Percentiles rank a stretch among this genome's conserved stretches.
phyloP scores from a whole-genome alignment of 2,888 invertebrate species.

The Sturmia bella region DNA sequence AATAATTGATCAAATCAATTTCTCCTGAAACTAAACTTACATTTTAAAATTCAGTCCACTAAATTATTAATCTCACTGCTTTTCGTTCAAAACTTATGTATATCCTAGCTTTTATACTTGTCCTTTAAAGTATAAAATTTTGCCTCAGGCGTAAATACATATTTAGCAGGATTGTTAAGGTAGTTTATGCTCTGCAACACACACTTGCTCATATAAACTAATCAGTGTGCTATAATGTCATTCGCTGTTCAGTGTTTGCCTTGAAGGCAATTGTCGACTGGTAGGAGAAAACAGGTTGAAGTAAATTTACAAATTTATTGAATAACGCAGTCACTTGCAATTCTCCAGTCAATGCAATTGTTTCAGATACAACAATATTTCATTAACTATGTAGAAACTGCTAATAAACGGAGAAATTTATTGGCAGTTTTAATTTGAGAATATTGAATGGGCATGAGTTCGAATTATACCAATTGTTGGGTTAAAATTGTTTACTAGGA shows the following conservation, averaged over 20 bases:
- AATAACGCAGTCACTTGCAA: slow-evolving; percentile 8
- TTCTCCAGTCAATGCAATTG: slow-evolving; percentile 12
- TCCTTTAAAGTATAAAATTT: not conserved
- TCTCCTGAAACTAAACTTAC: too few relatives aligned
- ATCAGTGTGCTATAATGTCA: slow-evolving; percentile 41
- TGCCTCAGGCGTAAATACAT: slow-evolving; percentile 40
- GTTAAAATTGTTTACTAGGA: too few relatives aligned
- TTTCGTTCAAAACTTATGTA: too few relatives aligned
- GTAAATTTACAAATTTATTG: slow-evolving; percentile 1
- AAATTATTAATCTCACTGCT: too few relatives aligned
- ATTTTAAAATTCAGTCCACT: too few relatives aligned
- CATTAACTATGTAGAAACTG: slow-evolving; percentile 2
- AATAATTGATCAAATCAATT: too few relatives aligned
- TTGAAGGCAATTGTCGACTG: slow-evolving; percentile 10
- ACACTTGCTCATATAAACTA: slow-evolving; percentile 20
- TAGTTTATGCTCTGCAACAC: slow-evolving; percentile 3
- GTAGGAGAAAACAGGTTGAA: not conserved
- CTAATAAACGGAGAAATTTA: not conserved
- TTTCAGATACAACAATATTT: slow-evolving; percentile 11
- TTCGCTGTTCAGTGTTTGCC: not conserved
- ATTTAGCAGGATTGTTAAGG: slow-evolving; percentile 20
- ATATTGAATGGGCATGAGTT: too few relatives aligned
- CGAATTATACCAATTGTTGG: too few relatives aligned
- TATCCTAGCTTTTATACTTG: not conserved
- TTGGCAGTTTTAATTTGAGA: too few relatives aligned